Percentiles rank a stretch among this genome's conserved stretches.
Evolutionary conservation across 2,888 invertebrate genomes (phyloP).

Genomic region (Nineta flava): DNA sequence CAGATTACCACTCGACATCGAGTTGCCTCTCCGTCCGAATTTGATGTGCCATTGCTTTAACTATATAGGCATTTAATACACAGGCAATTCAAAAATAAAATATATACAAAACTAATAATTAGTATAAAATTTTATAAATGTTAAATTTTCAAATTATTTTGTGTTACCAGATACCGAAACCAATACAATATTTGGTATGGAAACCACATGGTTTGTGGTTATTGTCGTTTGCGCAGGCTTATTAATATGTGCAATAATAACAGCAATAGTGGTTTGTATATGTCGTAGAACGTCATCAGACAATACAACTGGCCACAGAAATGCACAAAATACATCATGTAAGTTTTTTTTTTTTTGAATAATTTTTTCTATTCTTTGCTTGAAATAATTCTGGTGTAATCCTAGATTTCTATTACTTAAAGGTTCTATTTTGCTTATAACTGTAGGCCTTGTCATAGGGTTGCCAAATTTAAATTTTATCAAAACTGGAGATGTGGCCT

Average conservation of each 20-base stretch:
- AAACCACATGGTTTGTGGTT: constrained; percentile 60
- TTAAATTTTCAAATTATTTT: too few species aligned
- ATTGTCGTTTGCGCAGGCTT: constrained; percentile 53
- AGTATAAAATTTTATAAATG: too few species aligned
- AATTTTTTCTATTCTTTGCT: background rate
- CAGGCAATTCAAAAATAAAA: too few species aligned
- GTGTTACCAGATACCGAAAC: constrained; percentile 35
- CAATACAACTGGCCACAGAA: constrained; percentile 22
- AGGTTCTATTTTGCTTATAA: too few species aligned
- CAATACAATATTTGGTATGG: constrained; percentile 51
- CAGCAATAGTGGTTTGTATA: constrained; percentile 57
- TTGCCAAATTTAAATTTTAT: too few species aligned
- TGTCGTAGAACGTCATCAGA: constrained; percentile 48
- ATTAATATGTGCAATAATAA: constrained; percentile 49
- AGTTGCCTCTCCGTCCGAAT: too few species aligned
- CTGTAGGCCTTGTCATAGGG: too few species aligned
- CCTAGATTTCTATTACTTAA: background rate
- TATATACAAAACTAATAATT: too few species aligned
- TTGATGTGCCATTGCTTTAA: too few species aligned
- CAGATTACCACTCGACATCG: too few species aligned
- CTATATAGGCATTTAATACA: too few species aligned
- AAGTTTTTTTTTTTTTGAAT: background rate
- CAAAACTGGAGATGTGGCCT: too few species aligned
- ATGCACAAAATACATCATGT: constrained; percentile 1
- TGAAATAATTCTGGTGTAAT: background rate